Evolutionary conservation across 1,140 invertebrate species (phyloP), one percentile per base, ranked within the genome.

Genomic region (Aricia agestis): DNA sequence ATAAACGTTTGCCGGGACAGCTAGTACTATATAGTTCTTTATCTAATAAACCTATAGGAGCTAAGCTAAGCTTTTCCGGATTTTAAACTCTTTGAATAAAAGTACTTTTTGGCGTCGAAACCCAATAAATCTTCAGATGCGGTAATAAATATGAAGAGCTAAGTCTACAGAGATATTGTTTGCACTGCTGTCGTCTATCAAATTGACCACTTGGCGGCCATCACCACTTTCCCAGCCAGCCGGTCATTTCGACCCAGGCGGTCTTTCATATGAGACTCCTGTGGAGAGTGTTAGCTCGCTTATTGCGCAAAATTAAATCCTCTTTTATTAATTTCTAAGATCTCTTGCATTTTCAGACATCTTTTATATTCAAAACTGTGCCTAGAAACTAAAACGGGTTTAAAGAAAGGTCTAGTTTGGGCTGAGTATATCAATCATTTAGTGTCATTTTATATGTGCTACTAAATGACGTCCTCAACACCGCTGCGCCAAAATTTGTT

Each of bases 191-290:
- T 75, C 68, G 67, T 73, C 57, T 45, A 59, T 63, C 4, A 63
- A 63, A 63, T 63, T 63, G 59, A 63, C 59, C 58, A 68, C 36
- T 61, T 72, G 66, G 45, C 66, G 68, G 68, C 59, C 68, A 18
- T 68, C 66, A 74, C 41, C 58, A 65, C 71, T 72, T 67, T 36
- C 6, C 36, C 45, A 59, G n/a, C 52, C 18, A 42, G 58, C 25
- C 68, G 71, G 74, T 75, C 74, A 70, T 63, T 63, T 63, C 59
- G 71, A 59, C 74, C 36, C 71, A 52, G 72, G 72, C 71, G 71
- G 74, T 61, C 71, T 65, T 59, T 71, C 59, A 57, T 32, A 36
- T 59, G 58, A 67, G 18, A 52, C 69, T 70, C 74, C 74, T 68
- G 69, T 57, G 6, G 71, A 15, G 57, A 17, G 58, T 63, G 57